Conservation (phyloP, 2,888 invertebrate species). For the Notodonta ziczac region DNA sequence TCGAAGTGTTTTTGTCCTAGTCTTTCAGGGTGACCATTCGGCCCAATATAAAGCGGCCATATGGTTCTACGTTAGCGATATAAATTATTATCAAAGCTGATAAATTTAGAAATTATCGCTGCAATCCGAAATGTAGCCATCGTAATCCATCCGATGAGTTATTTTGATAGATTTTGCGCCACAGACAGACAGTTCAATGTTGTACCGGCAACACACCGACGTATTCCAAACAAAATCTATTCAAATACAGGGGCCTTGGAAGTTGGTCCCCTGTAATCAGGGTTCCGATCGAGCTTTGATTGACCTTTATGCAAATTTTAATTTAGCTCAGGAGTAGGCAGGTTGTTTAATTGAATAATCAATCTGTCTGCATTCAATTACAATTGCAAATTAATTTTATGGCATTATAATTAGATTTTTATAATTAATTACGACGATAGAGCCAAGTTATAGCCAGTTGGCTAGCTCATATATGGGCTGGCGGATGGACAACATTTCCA, state of each 20-base stretch:
- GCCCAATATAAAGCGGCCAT: no score
- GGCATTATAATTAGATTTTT: not conserved
- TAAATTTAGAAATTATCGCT: no score
- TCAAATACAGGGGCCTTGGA: slow-evolving; percentile 49
- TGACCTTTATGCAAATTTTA: slow-evolving; percentile 75
- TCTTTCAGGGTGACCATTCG: no score
- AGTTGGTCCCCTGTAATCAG: slow-evolving; percentile 54
- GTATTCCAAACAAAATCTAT: slow-evolving; percentile 57
- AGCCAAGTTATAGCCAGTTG: no score
- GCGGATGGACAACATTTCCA: no score
- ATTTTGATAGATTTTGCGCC: no score
- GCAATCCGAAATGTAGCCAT: no score
- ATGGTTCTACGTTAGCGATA: no score
- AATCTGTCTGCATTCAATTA: slow-evolving; percentile 61
- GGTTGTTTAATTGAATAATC: slow-evolving; percentile 72
- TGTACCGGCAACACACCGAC: not conserved
- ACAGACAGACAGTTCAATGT: not conserved
- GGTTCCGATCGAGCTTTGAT: slow-evolving; percentile 61
- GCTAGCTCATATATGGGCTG: no score
- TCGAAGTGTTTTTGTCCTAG: no score
- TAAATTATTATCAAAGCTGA: no score
- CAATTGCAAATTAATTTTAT: slow-evolving; percentile 3
- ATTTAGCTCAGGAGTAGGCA: slow-evolving; percentile 54
- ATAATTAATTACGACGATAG: not conserved
- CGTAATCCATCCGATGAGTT: no score